Conservation (phyloP, 2,797 vertebrate species). For the Tapera naevia region DNA sequence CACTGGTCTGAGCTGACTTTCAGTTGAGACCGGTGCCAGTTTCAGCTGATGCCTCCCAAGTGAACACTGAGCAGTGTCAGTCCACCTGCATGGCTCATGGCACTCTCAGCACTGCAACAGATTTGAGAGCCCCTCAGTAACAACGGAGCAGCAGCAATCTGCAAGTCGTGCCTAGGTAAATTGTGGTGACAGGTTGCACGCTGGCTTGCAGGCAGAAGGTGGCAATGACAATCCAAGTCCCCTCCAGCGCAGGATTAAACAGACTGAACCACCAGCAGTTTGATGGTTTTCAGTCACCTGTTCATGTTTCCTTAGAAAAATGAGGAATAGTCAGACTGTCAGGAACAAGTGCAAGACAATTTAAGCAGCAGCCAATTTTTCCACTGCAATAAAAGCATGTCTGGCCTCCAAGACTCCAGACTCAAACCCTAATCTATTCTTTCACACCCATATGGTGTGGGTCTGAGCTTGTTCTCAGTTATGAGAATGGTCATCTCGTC, state of each 20-base stretch:
- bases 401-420: neutral
- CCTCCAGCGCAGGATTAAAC: neutral
- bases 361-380: constrained; percentile 13
- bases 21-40: neutral
- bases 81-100: neutral
- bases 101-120: neutral
- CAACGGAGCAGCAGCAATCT: accelerated
- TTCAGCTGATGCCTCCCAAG: neutral
- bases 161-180: neutral
- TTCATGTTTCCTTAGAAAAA: neutral
- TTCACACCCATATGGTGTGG: neutral
- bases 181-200: neutral
- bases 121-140: neutral
- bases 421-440: neutral
- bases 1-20: neutral
- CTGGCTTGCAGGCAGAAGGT: neutral
- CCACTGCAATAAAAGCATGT: neutral
- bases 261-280: neutral
- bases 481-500: neutral
- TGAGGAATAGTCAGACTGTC: neutral
- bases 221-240: accelerated
- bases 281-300: neutral
- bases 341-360: constrained; percentile 9
- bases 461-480: neutral
- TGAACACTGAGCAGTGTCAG: accelerated